Evolutionary conservation across 2,888 invertebrate genomes (phyloP), one percentile per base, ranked within the genome.

Genomic region (Pharmacophagus antenor): DNA sequence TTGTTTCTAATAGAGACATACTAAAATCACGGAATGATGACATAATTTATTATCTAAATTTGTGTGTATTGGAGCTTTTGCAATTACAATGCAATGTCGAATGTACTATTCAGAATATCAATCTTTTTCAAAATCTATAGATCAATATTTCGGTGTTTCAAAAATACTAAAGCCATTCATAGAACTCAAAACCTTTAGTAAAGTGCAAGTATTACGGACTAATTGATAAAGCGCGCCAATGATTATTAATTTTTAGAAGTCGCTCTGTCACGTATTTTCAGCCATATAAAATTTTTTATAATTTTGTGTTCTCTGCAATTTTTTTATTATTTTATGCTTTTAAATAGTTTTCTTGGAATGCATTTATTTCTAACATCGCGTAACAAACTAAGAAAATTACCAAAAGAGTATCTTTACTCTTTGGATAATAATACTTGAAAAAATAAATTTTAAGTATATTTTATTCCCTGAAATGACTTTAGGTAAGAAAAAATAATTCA

Each of bases 111-210:
- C 10, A 41, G 31, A 27, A 55, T 12, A 31, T 37, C 42, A 44
- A 20, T 46, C 21, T 21, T 18, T 0, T 20, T 46, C 17, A 27
- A 27, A 22, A 49, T 8, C 22, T 17, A 15, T 7, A n/a, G 10
- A 42, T 42, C 42, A 42, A 42, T 17, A 6, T 37, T 42, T 42
- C 42, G 15, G 46, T 15, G 4, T 21, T 21, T 21, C 21, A 7
- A n/a, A 41, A 31, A 46, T 54, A 46, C 31, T 54, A 54, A 46
- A 54, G 54, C 20, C 37, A 31, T 8, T 20, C 25, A 21, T 27
- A 22, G 44, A 44, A 46, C 54, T 46, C n/a, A 8, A 20, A 27
- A 46, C n/a, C 42, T n/a, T 42, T 42, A n/a, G 42, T 42, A 17
- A 17, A 31, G 31, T 31, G 15, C n/a, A 23, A 25, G 54, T 46